Conservation (phyloP, 2,797 vertebrate species). For the Vireo griseus region DNA sequence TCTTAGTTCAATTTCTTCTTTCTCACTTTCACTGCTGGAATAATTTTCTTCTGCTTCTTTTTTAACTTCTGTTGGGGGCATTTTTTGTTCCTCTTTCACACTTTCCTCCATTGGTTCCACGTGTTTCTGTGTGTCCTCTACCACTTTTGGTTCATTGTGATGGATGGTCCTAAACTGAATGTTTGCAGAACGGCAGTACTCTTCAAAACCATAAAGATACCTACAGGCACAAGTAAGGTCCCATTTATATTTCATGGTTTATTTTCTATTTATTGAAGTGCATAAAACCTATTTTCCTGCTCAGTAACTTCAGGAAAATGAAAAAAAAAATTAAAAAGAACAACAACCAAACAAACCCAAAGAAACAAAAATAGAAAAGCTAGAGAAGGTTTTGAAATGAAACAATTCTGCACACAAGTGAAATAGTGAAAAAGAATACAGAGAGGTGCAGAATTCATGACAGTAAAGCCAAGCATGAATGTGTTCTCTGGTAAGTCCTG, state of each 20-base stretch:
- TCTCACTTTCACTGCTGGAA: conserved; percentile 87
- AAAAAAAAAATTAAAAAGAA: fast-evolving
- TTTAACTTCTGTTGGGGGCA: conserved; percentile 71
- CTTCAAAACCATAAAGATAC: conserved; percentile 97
- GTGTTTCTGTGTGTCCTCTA: conserved; percentile 71
- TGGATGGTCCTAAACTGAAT: conserved; percentile 97
- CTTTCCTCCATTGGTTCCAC: conserved; percentile 75
- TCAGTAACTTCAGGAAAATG: not conserved
- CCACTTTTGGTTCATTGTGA: conserved; percentile 88
- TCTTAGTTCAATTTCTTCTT: conserved; percentile 76
- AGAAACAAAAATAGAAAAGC: not conserved
- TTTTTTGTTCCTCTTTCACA: conserved; percentile 71
- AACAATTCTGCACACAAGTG: not conserved
- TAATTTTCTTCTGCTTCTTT: conserved; percentile 78
- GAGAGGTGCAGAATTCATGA: not conserved
- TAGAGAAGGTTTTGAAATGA: not conserved
- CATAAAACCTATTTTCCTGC: not conserved
- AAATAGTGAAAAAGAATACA: not conserved
- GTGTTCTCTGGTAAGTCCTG: not conserved
- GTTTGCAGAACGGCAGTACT: conserved; percentile 92
- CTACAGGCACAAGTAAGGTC: conserved; percentile 62
- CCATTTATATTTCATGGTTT: not conserved
- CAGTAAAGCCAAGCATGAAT: not conserved
- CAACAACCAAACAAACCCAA: not conserved
- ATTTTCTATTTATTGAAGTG: not conserved